These are phyloP conservation scores for Rhizomys pruinosus DNA, from an alignment of 2,113 vertebrate genomes.

Conservation along the genomic window DNA sequence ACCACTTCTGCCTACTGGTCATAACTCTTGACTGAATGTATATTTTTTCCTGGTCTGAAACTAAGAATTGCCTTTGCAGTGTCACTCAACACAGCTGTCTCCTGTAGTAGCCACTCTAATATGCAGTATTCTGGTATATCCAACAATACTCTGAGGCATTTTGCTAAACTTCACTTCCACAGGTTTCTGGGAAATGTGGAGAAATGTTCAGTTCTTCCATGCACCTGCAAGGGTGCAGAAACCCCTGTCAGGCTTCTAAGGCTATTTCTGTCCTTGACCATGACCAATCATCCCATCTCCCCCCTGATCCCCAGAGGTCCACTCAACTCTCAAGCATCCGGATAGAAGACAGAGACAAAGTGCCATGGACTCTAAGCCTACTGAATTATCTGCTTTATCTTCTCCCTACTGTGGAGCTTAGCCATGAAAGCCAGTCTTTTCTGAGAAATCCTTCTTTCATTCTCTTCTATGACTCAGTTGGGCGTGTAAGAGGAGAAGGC, in stretches of 20 bases:
- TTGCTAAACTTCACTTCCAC: background rate
- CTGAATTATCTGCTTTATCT: background rate
- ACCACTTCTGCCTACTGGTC: background rate
- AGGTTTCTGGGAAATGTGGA: background rate
- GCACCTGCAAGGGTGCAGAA: background rate
- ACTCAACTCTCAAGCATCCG: background rate
- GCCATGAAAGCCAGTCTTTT: background rate
- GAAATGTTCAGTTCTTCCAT: background rate
- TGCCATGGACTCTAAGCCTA: background rate
- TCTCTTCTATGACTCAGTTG: background rate
- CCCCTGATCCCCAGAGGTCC: background rate
- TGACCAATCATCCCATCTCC: background rate
- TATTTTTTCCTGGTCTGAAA: background rate
- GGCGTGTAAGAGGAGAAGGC: background rate
- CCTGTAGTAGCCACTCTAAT: background rate
- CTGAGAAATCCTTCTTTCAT: background rate
- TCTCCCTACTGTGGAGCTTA: rapidly evolving
- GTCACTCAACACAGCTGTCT: background rate
- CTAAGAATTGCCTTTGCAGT: background rate
- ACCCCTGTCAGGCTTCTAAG: background rate
- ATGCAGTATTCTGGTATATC: background rate
- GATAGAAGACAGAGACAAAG: background rate
- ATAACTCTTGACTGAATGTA: background rate
- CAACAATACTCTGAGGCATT: background rate
- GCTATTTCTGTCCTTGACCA: background rate